A percentile compares a stretch with the other conserved stretches of the same genome.
These are phyloP conservation scores for Vulpes ferrilata DNA, from an alignment of 2,113 vertebrate species.

Conservation along the genomic window DNA sequence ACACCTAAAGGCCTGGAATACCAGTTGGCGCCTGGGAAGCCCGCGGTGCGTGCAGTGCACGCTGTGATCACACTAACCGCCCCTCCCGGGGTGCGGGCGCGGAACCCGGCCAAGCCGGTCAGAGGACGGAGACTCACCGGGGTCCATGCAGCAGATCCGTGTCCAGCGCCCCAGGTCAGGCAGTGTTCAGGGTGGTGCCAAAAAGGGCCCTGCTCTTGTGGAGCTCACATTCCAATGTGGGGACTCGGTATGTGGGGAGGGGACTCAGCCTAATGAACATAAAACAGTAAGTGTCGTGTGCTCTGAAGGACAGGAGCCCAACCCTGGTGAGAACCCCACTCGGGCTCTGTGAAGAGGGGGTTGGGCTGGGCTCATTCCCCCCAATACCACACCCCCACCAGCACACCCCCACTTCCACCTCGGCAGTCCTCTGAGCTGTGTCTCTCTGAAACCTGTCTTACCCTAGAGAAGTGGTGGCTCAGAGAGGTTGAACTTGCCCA, in stretches of 20 bases:
- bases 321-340: too few species aligned
- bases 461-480: neutral
- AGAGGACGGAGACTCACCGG: accelerated
- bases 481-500: neutral
- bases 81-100: neutral
- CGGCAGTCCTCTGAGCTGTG: neutral
- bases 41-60: too few species aligned
- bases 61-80: neutral
- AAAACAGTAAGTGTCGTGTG: accelerated
- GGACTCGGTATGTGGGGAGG: neutral
- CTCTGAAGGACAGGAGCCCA: accelerated
- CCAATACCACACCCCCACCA: accelerated
- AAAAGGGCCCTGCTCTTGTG: neutral
- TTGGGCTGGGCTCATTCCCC: neutral
- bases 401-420: accelerated
- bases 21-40: accelerated
- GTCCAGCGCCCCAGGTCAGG: accelerated
- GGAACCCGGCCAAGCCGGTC: neutral
- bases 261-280: neutral
- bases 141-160: neutral
- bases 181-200: neutral
- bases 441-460: neutral
- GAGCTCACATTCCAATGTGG: neutral
- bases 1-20: neutral
- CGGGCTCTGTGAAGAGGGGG: accelerated